A percentile compares a stretch with the other conserved stretches of the same genome.
Conservation (phyloP, 1,140 invertebrate genomes). For the Colletes gigas region DNA sequence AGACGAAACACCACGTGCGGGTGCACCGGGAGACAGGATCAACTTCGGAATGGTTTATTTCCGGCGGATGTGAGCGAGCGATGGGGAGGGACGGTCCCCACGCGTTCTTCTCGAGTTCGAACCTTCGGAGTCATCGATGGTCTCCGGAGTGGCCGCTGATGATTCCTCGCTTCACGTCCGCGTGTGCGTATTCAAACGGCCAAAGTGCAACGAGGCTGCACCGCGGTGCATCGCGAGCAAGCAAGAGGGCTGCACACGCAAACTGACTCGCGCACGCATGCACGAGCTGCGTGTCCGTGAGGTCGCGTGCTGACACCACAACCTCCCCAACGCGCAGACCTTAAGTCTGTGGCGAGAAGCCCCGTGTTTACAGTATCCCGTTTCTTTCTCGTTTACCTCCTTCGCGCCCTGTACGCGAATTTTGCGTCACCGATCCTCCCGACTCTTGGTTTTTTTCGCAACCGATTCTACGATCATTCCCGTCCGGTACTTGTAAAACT, state of each 20-base stretch:
- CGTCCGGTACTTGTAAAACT: too few species aligned
- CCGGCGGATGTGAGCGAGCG: slow-evolving; percentile 37
- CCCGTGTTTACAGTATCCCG: slow-evolving; percentile 73
- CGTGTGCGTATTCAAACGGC: not conserved
- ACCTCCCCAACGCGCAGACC: slow-evolving; percentile 62
- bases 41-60: slow-evolving; percentile 48
- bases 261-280: slow-evolving; percentile 21
- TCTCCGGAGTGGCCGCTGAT: not conserved
- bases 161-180: not conserved
- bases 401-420: slow-evolving; percentile 54
- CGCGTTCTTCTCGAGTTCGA: not conserved
- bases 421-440: slow-evolving; percentile 1
- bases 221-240: not conserved
- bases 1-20: slow-evolving; percentile 47
- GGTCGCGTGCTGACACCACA: slow-evolving; percentile 68
- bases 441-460: too few species aligned
- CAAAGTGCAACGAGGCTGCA: slow-evolving; percentile 13
- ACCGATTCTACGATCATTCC: not conserved
- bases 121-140: slow-evolving; percentile 18
- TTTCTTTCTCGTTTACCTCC: slow-evolving; percentile 70
- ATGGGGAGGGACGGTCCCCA: not conserved
- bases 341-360: slow-evolving; percentile 79
- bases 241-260: not conserved
- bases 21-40: slow-evolving; percentile 38
- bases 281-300: slow-evolving; percentile 39